Percentiles rank a stretch among this genome's conserved stretches.
Evolutionary conservation across 2,113 vertebrate species (phyloP).

Genomic region (Catharus minimus): DNA sequence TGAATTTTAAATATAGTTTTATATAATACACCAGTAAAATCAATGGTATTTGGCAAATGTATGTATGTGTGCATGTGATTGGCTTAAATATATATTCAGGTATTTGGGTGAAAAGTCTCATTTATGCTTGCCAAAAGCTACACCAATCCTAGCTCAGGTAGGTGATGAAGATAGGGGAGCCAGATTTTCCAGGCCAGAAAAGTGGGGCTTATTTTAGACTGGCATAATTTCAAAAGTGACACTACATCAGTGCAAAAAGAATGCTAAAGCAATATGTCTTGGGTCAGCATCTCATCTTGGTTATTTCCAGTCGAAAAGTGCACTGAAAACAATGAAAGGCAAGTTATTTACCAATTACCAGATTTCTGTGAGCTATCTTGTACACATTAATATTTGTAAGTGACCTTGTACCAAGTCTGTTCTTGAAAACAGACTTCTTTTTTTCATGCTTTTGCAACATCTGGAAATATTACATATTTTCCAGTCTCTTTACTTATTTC

Average conservation of each 20-base stretch:
- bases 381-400: not conserved
- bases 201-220: constrained; percentile 27
- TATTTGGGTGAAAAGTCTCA: constrained; percentile 19
- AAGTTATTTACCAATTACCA: not conserved
- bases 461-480: not conserved
- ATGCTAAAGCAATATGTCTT: not conserved
- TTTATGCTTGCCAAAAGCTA: constrained; percentile 53
- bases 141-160: constrained; percentile 2
- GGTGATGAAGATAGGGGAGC: not conserved
- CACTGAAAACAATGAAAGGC: not conserved
- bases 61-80: not conserved
- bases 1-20: not conserved
- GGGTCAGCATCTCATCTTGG: not conserved
- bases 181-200: constrained; percentile 41
- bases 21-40: constrained; percentile 24
- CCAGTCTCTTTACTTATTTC: not conserved
- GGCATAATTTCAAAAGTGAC: constrained; percentile 46
- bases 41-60: not conserved
- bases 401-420: not conserved
- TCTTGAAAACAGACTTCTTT: not conserved
- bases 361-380: not conserved
- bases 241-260: constrained; percentile 17
- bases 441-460: not conserved
- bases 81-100: not conserved
- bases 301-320: not conserved